A percentile compares a stretch with the other conserved stretches of the same genome.
Evolutionary conservation across 1,140 invertebrate genomes (phyloP).

Genomic region (Phortica variegata): DNA sequence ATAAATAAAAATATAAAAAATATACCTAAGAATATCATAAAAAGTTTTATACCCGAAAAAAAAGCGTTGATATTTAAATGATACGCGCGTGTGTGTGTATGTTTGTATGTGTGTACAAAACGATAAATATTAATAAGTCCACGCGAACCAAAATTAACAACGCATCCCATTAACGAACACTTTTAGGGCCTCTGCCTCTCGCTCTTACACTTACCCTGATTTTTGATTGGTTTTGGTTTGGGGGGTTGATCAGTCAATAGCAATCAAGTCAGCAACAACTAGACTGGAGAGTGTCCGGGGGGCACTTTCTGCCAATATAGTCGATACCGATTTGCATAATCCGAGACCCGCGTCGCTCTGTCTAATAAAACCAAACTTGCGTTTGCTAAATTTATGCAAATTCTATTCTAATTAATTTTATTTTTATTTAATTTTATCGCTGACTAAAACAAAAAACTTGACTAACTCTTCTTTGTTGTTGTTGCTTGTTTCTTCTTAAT

Average conservation of each 20-base stretch:
- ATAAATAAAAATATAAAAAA: too few relatives aligned
- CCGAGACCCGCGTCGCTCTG: conserved; percentile 39
- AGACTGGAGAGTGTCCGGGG: too few relatives aligned
- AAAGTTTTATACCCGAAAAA: too few relatives aligned
- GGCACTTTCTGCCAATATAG: background rate
- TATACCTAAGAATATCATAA: too few relatives aligned
- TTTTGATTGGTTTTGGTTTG: conserved; percentile 2
- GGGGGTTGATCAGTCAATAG: too few relatives aligned
- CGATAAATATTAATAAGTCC: conserved; percentile 15
- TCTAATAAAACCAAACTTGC: conserved; percentile 41
- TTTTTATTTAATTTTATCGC: conserved; percentile 23
- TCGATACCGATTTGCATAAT: conserved; percentile 22
- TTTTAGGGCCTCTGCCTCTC: conserved; percentile 3
- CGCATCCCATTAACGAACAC: conserved; percentile 23
- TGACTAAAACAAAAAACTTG: conserved; percentile 33
- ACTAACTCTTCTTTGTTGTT: conserved; percentile 24
- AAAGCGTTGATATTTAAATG: too few relatives aligned
- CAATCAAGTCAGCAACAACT: background rate
- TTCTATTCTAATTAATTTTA: conserved; percentile 50
- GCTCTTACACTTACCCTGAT: conserved; percentile 3
- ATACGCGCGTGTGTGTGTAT: too few relatives aligned
- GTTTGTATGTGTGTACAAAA: too few relatives aligned
- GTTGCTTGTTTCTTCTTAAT: background rate
- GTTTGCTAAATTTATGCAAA: conserved; percentile 42
- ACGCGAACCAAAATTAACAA: conserved; percentile 27